These are phyloP conservation scores for Cerastis leucographa DNA, from an alignment of 2,888 invertebrate species.

Conservation along the genomic window DNA sequence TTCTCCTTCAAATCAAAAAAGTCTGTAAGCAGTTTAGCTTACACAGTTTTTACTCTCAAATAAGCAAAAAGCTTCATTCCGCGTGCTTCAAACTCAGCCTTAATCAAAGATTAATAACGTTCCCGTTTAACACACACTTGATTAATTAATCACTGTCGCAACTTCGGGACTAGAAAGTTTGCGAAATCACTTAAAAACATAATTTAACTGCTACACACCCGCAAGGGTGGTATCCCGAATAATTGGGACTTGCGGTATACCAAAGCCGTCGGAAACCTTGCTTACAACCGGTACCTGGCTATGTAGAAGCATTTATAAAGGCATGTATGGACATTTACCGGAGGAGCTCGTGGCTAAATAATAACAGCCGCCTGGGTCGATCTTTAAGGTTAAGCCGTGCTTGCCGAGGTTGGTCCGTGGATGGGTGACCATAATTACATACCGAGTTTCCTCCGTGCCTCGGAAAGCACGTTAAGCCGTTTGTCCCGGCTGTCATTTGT, in stretches of 20 bases:
- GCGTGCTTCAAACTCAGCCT: conserved; percentile 28
- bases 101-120: conserved; percentile 54
- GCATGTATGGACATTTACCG: conserved; percentile 39
- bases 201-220: conserved; percentile 57
- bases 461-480: too few species aligned
- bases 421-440: too few species aligned
- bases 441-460: too few species aligned
- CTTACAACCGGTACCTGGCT: conserved; percentile 24
- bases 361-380: too few species aligned
- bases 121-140: conserved; percentile 46
- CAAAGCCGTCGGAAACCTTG: conserved; percentile 25
- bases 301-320: conserved; percentile 29
- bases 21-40: background rate
- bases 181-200: conserved; percentile 60
- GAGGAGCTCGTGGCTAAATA: too few species aligned
- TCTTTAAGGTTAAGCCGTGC: too few species aligned
- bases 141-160: conserved; percentile 55
- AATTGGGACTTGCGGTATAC: conserved; percentile 53
- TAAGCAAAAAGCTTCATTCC: conserved; percentile 21
- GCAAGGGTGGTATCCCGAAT: conserved; percentile 52
- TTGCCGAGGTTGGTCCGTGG: too few species aligned
- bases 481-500: too few species aligned
- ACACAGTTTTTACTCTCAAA: conserved; percentile 16
- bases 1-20: conserved; percentile 21
- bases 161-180: conserved; percentile 51